phyloP scores from a whole-genome alignment of 2,113 vertebrate species.

The Channa maculata region DNA sequence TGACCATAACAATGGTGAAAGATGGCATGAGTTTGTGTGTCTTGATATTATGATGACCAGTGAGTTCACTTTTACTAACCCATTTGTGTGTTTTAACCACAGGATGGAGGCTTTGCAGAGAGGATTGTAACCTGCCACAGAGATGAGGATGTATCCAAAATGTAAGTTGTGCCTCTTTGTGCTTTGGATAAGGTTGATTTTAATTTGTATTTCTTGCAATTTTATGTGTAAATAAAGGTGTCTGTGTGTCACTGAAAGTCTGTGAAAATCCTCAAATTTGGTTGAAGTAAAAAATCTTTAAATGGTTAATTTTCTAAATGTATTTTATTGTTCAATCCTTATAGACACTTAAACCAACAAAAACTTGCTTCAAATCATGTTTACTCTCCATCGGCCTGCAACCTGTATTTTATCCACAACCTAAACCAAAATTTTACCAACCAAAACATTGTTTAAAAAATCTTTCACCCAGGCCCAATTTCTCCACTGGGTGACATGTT shows the following conservation, averaged over 20 bases:
- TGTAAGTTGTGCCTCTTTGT: conserved; percentile 52
- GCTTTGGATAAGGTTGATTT: neutral
- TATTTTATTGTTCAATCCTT: too few relatives aligned
- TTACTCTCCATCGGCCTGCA: too few relatives aligned
- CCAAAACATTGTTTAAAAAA: too few relatives aligned
- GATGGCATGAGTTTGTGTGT: conserved; percentile 57
- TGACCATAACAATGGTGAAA: conserved; percentile 63
- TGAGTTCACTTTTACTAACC: conserved; percentile 49
- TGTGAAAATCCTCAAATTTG: neutral
- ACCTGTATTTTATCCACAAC: too few relatives aligned
- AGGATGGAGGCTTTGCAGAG: conserved; percentile 65
- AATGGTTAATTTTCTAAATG: too few relatives aligned
- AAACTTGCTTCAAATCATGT: too few relatives aligned
- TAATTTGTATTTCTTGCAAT: neutral
- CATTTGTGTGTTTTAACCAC: conserved; percentile 55
- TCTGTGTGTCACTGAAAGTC: neutral
- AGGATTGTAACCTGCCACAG: conserved; percentile 18
- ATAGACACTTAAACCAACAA: too few relatives aligned
- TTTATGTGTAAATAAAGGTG: neutral
- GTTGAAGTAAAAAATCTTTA: too few relatives aligned
- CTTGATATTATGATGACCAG: conserved; percentile 58
- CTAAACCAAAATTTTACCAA: too few relatives aligned
- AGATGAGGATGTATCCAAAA: conserved; percentile 47
- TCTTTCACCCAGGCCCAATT: too few relatives aligned
- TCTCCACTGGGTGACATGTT: too few relatives aligned